Base-by-base conservation (phyloP, 2,888 invertebrate species). In the Drosophila merina region DNA sequence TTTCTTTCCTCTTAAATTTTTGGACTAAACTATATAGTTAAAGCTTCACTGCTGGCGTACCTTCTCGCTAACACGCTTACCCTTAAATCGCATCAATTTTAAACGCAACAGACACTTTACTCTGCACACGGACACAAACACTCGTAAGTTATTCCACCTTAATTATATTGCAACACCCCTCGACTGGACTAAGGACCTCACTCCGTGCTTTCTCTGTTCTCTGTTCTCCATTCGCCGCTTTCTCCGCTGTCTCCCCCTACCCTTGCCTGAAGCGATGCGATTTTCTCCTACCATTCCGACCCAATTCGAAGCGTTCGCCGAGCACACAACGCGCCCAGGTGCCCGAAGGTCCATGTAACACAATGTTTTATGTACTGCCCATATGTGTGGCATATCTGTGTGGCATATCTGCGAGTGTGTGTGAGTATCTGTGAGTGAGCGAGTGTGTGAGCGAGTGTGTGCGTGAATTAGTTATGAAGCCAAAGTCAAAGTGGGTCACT, bases 401-500 rank as follows among this genome's bases (percentile, higher is more conserved):
- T 36, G 44, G 42, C 12, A 7, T 20, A 20, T 20, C 20, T 20
- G 12, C 14, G 36, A n/a, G 6, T 2, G 36, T n/a, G 36, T 31
- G 67, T 20, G 42, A 51, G 55, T 44, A 62, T 50, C 42, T 57
- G 55, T 14, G 63, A n/a, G 7, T 10, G 33, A 31, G 62, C 52
- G 44, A 26, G 31, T 30, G 20, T 25, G 48, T 10, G 48, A 42
- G 31, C 47, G 57, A 72, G 63, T 70, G 67, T 76, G 71, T 74
- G 70, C 66, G 74, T 88, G 88, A 88, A 89, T 88, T 88, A 88
- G 88, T 89, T 88, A 89, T 89, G 88, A 88, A 88, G 77, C 76
- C 74, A 79, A 85, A 82, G 88, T 84, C 86, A 86, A 88, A 89
- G 79, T 88, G 85, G 89, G 88, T 88, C 88, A 88, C 72, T 88